phyloP scores from a whole-genome alignment of 2,797 vertebrate species.

The Brotula barbata region DNA sequence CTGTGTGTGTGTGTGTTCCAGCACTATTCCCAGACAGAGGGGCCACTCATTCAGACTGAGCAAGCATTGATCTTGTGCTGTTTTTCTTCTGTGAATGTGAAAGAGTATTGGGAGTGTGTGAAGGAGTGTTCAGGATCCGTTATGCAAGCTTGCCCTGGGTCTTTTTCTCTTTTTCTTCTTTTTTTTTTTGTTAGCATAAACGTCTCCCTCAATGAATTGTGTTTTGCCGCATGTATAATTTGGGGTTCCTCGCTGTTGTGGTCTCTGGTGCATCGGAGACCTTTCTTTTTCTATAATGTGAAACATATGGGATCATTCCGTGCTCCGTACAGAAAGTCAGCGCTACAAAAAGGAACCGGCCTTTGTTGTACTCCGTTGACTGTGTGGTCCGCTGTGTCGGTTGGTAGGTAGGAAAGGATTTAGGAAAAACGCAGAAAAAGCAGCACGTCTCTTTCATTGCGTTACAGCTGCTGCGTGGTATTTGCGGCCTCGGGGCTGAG shows the following conservation, averaged over 20 bases:
- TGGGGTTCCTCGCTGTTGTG: slow-evolving; percentile 60
- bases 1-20: slow-evolving; percentile 21
- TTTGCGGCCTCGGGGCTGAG: slow-evolving; percentile 54
- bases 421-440: slow-evolving; percentile 23
- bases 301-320: slow-evolving; percentile 70
- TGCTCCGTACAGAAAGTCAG: too few species aligned
- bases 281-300: slow-evolving; percentile 65
- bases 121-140: slow-evolving; percentile 11
- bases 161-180: slow-evolving; percentile 17
- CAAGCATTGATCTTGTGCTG: slow-evolving; percentile 38
- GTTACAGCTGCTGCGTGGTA: slow-evolving; percentile 69
- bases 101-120: slow-evolving; percentile 27
- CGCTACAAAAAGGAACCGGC: slow-evolving; percentile 18
- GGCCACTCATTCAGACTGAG: slow-evolving; percentile 65
- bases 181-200: slow-evolving; percentile 21
- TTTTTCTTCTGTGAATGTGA: slow-evolving; percentile 15
- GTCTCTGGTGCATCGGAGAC: slow-evolving; percentile 46
- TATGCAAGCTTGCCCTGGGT: slow-evolving; percentile 18
- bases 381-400: slow-evolving; percentile 24
- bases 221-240: slow-evolving; percentile 53
- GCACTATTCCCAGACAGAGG: slow-evolving; percentile 40
- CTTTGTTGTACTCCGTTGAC: slow-evolving; percentile 24
- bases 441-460: slow-evolving; percentile 29
- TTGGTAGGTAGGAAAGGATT: slow-evolving; percentile 35
- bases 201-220: slow-evolving; percentile 48